These are phyloP conservation scores for Sebastes steindachneri DNA, from an alignment of 2,797 vertebrate genomes.

Conservation along the genomic window DNA sequence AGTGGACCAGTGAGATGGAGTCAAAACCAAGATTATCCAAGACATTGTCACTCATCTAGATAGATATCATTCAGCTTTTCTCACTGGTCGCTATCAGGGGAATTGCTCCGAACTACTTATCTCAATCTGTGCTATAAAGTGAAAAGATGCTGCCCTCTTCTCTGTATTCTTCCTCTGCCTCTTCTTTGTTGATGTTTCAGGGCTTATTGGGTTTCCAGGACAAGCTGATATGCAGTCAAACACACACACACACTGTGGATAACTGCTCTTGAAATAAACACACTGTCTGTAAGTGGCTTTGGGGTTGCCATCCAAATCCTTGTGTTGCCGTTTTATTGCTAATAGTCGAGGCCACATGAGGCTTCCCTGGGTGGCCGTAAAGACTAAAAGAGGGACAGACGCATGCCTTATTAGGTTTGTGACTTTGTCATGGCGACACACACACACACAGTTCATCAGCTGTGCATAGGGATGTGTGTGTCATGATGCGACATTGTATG, in stretches of 20 bases:
- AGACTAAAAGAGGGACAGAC: neutral
- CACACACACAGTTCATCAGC: neutral
- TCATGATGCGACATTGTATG: neutral
- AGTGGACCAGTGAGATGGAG: neutral
- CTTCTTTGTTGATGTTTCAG: conserved; percentile 31
- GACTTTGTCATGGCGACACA: neutral
- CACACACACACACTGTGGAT: neutral
- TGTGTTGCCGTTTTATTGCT: conserved; percentile 27
- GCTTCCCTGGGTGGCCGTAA: conserved; percentile 19
- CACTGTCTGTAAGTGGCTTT: neutral
- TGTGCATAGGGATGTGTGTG: neutral
- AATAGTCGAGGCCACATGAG: neutral
- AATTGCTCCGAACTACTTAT: neutral
- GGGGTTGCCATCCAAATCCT: conserved; percentile 5
- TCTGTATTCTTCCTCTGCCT: neutral
- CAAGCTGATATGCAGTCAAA: neutral
- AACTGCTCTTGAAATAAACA: conserved; percentile 23
- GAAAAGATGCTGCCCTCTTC: neutral
- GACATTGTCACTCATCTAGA: neutral
- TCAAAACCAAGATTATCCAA: too few relatives aligned
- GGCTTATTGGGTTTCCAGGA: conserved; percentile 33
- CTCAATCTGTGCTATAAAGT: neutral
- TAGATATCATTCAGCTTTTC: neutral
- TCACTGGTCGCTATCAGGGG: neutral
- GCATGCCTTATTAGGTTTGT: conserved; percentile 35